These are phyloP conservation scores for Sturnira hondurensis DNA, from an alignment of 2,113 vertebrate species.

Conservation along the genomic window DNA sequence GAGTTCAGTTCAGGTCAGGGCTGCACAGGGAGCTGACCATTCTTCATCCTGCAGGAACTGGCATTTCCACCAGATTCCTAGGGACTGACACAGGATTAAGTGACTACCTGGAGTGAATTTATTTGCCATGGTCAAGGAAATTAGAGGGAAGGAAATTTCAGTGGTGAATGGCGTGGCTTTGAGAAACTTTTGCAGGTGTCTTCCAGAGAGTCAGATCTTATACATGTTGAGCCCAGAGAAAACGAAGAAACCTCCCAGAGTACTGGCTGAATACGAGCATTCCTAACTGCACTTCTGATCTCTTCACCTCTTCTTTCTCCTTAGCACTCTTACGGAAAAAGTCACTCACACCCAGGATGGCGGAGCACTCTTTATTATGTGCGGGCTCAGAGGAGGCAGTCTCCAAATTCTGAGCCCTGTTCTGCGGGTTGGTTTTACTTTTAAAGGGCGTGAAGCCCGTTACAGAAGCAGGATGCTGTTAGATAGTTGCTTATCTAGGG, in stretches of 20 bases:
- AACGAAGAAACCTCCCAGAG: not conserved
- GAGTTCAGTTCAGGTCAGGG: not conserved
- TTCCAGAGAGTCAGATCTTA: not conserved
- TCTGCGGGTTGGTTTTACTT: too few species aligned
- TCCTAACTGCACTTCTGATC: not conserved
- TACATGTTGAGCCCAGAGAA: too few species aligned
- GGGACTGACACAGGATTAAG: not conserved
- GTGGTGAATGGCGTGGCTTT: not conserved
- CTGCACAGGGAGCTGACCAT: not conserved
- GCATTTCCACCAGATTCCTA: not conserved
- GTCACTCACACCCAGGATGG: too few species aligned
- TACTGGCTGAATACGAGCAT: not conserved
- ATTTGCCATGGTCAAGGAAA: not conserved
- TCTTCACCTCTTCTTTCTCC: not conserved
- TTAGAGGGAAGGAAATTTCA: not conserved
- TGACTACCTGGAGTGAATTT: not conserved
- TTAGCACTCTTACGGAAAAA: too few species aligned
- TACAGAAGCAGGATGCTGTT: too few species aligned
- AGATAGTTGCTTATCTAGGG: too few species aligned
- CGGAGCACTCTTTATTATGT: too few species aligned
- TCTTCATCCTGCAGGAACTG: not conserved
- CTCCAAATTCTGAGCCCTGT: too few species aligned
- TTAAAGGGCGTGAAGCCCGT: too few species aligned
- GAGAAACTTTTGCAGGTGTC: not conserved
- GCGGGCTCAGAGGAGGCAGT: too few species aligned